Conservation (phyloP, 2,888 invertebrate species). For the Acleris holmiana region DNA sequence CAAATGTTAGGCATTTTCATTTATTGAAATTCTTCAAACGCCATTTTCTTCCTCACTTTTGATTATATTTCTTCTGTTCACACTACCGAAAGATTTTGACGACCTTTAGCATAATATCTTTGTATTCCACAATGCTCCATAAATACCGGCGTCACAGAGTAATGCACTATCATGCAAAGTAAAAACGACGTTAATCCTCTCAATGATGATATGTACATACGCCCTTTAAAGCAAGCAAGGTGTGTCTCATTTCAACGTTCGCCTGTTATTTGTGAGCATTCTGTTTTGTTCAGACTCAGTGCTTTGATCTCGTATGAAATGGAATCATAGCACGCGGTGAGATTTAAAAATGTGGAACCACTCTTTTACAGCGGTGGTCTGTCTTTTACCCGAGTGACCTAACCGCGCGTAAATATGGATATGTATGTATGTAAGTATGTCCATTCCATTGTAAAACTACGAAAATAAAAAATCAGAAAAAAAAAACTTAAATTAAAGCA, state of each 20-base stretch:
- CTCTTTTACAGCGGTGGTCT: neutral
- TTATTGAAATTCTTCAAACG: neutral
- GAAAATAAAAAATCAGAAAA: no score
- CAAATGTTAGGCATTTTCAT: neutral
- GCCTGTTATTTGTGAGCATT: slow-evolving; percentile 46
- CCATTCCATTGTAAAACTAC: no score
- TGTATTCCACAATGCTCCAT: slow-evolving; percentile 10
- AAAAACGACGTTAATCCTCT: slow-evolving; percentile 6
- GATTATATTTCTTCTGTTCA: neutral
- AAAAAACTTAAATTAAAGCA: no score
- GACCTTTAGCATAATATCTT: slow-evolving; percentile 6
- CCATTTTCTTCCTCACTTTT: neutral
- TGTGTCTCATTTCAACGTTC: slow-evolving; percentile 46
- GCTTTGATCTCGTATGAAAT: slow-evolving; percentile 42
- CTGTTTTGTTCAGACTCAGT: slow-evolving; percentile 43
- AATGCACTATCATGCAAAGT: neutral
- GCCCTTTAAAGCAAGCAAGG: slow-evolving; percentile 26
- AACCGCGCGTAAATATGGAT: no score
- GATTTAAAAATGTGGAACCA: neutral
- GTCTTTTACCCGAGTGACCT: no score
- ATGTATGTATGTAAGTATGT: no score
- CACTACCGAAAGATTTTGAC: slow-evolving; percentile 21
- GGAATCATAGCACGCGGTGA: slow-evolving; percentile 29
- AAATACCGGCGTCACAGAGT: slow-evolving; percentile 1
- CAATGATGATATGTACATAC: slow-evolving; percentile 5